Evolutionary conservation across 1,140 invertebrate species (phyloP).

Genomic region (Mercenaria mercenaria): DNA sequence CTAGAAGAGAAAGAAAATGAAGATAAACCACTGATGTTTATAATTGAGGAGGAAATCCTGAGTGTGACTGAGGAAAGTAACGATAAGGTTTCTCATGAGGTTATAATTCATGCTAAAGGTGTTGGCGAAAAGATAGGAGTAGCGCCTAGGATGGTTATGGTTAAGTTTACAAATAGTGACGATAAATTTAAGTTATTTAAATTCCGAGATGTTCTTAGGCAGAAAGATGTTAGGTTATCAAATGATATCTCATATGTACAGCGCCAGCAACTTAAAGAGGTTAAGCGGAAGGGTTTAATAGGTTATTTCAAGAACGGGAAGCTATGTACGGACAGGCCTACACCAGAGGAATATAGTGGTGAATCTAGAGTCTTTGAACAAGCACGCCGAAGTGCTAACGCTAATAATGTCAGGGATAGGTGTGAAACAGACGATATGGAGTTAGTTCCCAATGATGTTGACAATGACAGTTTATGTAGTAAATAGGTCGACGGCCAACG

Average conservation of each 20-base stretch:
- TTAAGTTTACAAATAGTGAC: not conserved
- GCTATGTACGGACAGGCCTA: not conserved
- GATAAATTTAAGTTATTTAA: slow-evolving; percentile 37
- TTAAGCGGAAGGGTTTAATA: not conserved
- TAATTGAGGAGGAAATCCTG: not conserved
- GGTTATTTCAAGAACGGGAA: slow-evolving; percentile 33
- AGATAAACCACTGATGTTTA: not conserved
- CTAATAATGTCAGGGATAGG: not conserved
- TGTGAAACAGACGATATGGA: not conserved
- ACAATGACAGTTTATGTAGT: not conserved
- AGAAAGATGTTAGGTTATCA: not conserved
- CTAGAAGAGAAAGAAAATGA: not conserved
- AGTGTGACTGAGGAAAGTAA: not conserved
- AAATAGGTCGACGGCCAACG: not conserved
- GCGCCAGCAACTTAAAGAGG: not conserved
- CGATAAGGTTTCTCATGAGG: no score
- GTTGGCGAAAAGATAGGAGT: not conserved
- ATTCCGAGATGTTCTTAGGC: not conserved
- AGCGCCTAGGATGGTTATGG: slow-evolving; percentile 13
- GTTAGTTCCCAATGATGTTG: not conserved
- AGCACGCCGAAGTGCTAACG: not conserved
- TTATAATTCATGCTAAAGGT: not conserved
- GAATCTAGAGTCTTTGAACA: not conserved
- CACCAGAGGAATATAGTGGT: not conserved
- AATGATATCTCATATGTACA: slow-evolving; percentile 35